A percentile compares a stretch with the other conserved stretches of the same genome.
Evolutionary conservation across 37 sponge, comb jelly and placozoan genomes (phyloP).

Genomic region (Cladorhizidae sp.): DNA sequence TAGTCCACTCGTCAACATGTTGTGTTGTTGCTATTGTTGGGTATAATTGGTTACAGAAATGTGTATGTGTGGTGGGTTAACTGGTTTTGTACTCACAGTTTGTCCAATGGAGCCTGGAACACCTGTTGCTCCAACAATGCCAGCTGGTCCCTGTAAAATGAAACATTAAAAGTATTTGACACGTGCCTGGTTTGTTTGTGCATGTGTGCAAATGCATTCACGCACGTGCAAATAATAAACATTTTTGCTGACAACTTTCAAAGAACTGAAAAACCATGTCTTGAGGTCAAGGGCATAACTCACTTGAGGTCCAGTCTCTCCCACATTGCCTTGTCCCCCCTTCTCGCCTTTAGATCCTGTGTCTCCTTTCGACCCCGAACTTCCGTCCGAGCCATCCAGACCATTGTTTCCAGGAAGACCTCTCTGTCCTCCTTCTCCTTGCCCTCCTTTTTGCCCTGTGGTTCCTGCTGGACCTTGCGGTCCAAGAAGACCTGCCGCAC

Average conservation of each 20-base stretch:
- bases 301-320: conserved; percentile 13
- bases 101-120: neutral
- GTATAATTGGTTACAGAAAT: no score
- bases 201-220: no score
- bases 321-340: conserved; percentile 34
- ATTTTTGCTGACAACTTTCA: no score
- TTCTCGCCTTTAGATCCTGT: conserved; percentile 30
- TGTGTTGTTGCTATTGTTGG: no score
- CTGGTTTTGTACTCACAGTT: conserved; percentile 2
- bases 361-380: neutral
- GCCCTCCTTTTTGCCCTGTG: conserved; percentile 45
- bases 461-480: conserved; percentile 15
- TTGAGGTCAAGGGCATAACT: no score
- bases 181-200: no score
- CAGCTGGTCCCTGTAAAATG: no score
- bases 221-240: no score
- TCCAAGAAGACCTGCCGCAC: conserved; percentile 25
- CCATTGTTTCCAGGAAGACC: conserved; percentile 41
- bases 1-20: no score
- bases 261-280: no score
- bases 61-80: no score
- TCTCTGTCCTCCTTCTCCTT: conserved; percentile 39
- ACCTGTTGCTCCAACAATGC: neutral
- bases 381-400: conserved; percentile 25
- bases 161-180: no score